Evolutionary conservation across 2,113 vertebrate genomes (phyloP).

Genomic region (Tychaedon coryphoeus): DNA sequence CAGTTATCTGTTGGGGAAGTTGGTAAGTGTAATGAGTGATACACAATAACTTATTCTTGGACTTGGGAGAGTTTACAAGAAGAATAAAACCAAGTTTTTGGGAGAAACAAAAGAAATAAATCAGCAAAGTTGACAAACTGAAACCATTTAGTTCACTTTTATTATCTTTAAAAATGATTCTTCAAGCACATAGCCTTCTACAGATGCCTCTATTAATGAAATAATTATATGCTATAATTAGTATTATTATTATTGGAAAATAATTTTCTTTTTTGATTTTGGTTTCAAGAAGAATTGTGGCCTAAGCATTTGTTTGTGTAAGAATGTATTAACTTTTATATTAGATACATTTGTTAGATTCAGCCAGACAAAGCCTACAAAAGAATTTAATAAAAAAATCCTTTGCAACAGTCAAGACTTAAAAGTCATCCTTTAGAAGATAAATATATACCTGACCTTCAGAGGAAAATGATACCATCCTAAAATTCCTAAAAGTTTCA

Average conservation of each 20-base stretch:
- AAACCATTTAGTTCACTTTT: background rate
- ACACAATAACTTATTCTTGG: background rate
- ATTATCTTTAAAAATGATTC: background rate
- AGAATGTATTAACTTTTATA: background rate
- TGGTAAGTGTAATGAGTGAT: background rate
- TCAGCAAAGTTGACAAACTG: background rate
- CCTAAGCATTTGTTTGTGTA: background rate
- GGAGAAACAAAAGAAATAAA: background rate
- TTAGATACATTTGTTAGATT: background rate
- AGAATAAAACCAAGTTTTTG: background rate
- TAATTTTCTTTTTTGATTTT: background rate
- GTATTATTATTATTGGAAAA: background rate
- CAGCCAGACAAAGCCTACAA: background rate
- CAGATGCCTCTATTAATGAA: background rate
- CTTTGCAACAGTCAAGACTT: background rate
- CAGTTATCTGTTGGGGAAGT: background rate
- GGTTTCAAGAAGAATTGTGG: background rate
- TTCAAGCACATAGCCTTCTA: background rate
- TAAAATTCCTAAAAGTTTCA: background rate
- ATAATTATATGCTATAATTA: background rate
- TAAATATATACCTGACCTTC: background rate
- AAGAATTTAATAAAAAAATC: background rate
- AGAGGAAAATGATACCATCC: background rate
- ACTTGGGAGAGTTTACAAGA: background rate
- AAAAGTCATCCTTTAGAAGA: background rate